Percentiles rank a stretch among this genome's conserved stretches.
Conservation (phyloP, 1,140 invertebrate species). For the Uloborus diversus region DNA sequence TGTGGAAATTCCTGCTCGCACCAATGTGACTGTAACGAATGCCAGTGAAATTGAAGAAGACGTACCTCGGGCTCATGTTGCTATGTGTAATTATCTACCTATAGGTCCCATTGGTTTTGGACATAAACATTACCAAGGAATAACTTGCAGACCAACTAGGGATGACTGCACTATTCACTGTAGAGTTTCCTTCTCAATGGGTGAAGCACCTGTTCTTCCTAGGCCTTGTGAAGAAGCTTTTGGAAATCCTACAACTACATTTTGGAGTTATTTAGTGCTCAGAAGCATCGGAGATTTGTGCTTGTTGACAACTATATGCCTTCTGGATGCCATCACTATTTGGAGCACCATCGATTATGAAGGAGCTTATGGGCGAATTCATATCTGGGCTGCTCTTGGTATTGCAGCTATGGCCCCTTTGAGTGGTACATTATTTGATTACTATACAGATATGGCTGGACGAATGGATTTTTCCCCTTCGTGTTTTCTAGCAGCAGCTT, state of each 20-base stretch:
- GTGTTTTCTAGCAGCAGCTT: constrained; percentile 56
- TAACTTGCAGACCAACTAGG: constrained; percentile 57
- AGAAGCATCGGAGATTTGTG: constrained; percentile 57
- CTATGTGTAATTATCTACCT: constrained; percentile 57
- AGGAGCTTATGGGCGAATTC: constrained; percentile 57
- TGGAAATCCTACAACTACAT: constrained; percentile 58
- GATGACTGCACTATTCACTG: constrained; percentile 58
- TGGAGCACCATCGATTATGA: constrained; percentile 58
- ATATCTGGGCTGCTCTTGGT: constrained; percentile 57
- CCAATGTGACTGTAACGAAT: neutral
- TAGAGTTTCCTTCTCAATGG: constrained; percentile 37
- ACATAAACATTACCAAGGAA: constrained; percentile 48
- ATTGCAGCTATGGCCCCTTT: constrained; percentile 50
- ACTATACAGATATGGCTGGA: constrained; percentile 41
- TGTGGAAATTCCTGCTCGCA: constrained; percentile 33
- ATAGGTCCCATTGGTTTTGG: constrained; percentile 54
- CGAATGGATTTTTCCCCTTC: constrained; percentile 57
- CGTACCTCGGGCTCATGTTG: constrained; percentile 22
- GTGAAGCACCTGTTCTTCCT: constrained; percentile 35
- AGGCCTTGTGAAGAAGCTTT: constrained; percentile 51
- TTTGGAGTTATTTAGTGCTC: constrained; percentile 57
- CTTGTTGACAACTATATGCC: constrained; percentile 52
- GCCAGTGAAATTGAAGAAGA: constrained; percentile 14
- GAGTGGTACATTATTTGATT: constrained; percentile 57
- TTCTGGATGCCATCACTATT: constrained; percentile 58